phyloP scores from a whole-genome alignment of 2,113 vertebrate genomes.

The Cacatua alba region DNA sequence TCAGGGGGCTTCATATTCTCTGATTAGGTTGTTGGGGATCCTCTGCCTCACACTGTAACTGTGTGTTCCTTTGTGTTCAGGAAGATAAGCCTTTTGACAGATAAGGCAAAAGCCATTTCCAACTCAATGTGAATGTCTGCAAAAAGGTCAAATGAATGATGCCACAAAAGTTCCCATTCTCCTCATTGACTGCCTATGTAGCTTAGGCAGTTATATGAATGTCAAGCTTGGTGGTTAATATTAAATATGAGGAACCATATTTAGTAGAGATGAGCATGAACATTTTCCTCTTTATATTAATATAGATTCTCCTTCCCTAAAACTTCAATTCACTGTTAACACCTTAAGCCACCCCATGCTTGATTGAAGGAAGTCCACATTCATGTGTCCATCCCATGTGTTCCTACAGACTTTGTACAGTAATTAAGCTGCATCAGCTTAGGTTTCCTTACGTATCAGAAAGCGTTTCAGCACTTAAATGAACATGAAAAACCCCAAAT shows the following conservation, averaged over 20 bases:
- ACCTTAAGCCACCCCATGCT: not conserved
- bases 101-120: not conserved
- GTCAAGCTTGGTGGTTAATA: not conserved
- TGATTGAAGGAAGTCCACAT: not conserved
- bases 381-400: not conserved
- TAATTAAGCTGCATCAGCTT: not conserved
- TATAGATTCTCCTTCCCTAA: not conserved
- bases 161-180: not conserved
- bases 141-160: not conserved
- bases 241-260: not conserved
- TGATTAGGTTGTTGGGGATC: not conserved
- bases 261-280: not conserved
- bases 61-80: not conserved
- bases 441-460: not conserved
- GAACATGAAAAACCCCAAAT: not conserved
- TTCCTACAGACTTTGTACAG: not conserved
- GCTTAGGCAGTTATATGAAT: not conserved
- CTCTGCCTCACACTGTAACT: not conserved
- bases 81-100: not conserved
- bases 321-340: not conserved
- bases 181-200: fast-evolving
- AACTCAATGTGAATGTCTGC: not conserved
- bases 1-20: not conserved
- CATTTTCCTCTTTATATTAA: not conserved
- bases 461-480: not conserved